These are phyloP conservation scores for Acromyrmex heyeri DNA, from an alignment of 1,140 invertebrate species.

Conservation along the genomic window DNA sequence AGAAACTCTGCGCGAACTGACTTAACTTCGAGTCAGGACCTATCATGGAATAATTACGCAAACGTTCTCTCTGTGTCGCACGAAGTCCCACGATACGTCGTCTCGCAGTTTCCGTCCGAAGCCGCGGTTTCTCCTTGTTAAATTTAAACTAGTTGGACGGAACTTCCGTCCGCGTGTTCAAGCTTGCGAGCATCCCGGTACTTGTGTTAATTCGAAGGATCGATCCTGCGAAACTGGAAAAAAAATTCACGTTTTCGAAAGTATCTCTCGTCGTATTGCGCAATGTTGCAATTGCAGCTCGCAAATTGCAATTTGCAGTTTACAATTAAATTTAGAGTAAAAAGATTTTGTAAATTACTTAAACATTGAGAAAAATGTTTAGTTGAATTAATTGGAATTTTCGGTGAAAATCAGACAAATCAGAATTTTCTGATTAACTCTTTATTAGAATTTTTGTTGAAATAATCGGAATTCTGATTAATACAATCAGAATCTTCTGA, in stretches of 20 bases:
- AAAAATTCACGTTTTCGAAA: not conserved
- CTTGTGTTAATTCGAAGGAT: slow-evolving; percentile 71
- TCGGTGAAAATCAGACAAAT: too few relatives aligned
- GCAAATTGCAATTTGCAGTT: not conserved
- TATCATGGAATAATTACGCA: slow-evolving; percentile 61
- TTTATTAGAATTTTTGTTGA: too few relatives aligned
- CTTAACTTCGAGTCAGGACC: slow-evolving; percentile 43
- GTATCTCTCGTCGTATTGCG: not conserved
- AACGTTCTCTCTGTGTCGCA: slow-evolving; percentile 44
- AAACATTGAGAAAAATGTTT: too few relatives aligned
- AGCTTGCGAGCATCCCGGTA: slow-evolving; percentile 67
- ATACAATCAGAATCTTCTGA: too few relatives aligned
- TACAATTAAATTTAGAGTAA: not conserved
- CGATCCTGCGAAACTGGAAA: slow-evolving; percentile 54
- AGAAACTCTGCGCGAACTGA: not conserved
- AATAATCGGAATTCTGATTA: too few relatives aligned
- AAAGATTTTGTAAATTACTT: not conserved
- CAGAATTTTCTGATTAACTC: too few relatives aligned
- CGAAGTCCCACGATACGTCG: slow-evolving; percentile 45
- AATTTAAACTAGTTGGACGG: slow-evolving; percentile 75
- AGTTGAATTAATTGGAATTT: too few relatives aligned
- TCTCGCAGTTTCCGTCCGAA: slow-evolving; percentile 47
- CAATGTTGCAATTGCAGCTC: not conserved
- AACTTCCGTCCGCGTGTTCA: slow-evolving; percentile 62
- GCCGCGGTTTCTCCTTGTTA: slow-evolving; percentile 71